These are phyloP conservation scores for Netelia virgata DNA, from an alignment of 2,888 invertebrate genomes.

Conservation along the genomic window DNA sequence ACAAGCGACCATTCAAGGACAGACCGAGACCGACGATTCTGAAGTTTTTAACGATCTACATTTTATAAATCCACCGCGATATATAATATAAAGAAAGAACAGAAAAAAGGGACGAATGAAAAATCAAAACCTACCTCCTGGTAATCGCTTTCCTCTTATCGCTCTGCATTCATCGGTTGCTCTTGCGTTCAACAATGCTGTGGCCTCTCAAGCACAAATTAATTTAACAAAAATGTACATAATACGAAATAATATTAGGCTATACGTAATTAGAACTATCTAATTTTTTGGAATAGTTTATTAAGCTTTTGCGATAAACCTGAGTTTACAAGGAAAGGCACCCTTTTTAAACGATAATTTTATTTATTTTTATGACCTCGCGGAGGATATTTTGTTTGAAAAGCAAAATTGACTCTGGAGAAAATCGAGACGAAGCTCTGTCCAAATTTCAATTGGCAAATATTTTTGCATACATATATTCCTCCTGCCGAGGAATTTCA, in stretches of 20 bases:
- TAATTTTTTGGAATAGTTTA: slow-evolving; percentile 40
- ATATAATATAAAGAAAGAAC: slow-evolving; percentile 68
- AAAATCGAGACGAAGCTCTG: not conserved
- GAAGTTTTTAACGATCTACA: slow-evolving; percentile 83
- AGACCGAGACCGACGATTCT: slow-evolving; percentile 79
- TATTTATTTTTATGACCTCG: not conserved
- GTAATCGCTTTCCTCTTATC: slow-evolving; percentile 28
- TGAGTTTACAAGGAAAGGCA: slow-evolving; percentile 27
- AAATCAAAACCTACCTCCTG: slow-evolving; percentile 17
- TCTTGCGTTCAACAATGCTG: slow-evolving; percentile 18
- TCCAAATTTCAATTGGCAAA: not conserved
- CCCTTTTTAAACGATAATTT: slow-evolving; percentile 4
- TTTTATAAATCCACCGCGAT: slow-evolving; percentile 83
- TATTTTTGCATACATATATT: not conserved
- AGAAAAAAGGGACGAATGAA: slow-evolving; percentile 2
- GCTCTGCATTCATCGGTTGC: slow-evolving; percentile 23
- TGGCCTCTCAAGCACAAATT: slow-evolving; percentile 12
- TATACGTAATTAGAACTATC: slow-evolving; percentile 1
- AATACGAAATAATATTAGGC: slow-evolving; percentile 38
- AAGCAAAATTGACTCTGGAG: not conserved
- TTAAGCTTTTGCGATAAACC: slow-evolving; percentile 48
- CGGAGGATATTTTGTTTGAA: not conserved
- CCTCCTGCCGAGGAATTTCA: not conserved
- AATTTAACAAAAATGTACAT: slow-evolving; percentile 42
- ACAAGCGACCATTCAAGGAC: slow-evolving; percentile 86